Evolutionary conservation across 2,888 invertebrate genomes (phyloP).

Genomic region (Ernsta delagoae): DNA sequence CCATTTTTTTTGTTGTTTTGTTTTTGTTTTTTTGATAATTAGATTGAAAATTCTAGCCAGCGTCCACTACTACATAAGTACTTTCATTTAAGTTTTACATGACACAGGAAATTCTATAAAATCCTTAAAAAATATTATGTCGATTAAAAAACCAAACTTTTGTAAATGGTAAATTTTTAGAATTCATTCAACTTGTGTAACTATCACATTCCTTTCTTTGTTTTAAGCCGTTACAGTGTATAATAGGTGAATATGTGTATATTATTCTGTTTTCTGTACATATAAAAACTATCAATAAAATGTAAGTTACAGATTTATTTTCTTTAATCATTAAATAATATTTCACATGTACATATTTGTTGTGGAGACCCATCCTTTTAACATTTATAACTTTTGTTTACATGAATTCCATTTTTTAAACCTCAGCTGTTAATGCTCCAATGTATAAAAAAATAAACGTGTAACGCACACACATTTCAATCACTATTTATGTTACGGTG

Average conservation of each 20-base stretch:
- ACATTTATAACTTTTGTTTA: no score
- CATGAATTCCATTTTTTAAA: no score
- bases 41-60: constrained; percentile 21
- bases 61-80: constrained; percentile 34
- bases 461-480: neutral
- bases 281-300: no score
- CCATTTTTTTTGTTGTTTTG: neutral
- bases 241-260: no score
- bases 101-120: constrained; percentile 3
- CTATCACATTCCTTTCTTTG: neutral
- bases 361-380: no score
- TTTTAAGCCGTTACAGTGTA: neutral
- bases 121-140: neutral
- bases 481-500: neutral
- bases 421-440: no score
- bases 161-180: neutral
- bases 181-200: neutral
- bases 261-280: no score
- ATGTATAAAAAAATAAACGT: neutral
- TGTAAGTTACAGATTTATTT: no score
- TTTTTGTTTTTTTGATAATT: constrained; percentile 20
- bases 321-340: no score
- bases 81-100: constrained; percentile 28
- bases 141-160: neutral
- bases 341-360: no score